These are phyloP conservation scores for Zaprionus ornatus DNA, from an alignment of 1,140 invertebrate species.

Conservation along the genomic window DNA sequence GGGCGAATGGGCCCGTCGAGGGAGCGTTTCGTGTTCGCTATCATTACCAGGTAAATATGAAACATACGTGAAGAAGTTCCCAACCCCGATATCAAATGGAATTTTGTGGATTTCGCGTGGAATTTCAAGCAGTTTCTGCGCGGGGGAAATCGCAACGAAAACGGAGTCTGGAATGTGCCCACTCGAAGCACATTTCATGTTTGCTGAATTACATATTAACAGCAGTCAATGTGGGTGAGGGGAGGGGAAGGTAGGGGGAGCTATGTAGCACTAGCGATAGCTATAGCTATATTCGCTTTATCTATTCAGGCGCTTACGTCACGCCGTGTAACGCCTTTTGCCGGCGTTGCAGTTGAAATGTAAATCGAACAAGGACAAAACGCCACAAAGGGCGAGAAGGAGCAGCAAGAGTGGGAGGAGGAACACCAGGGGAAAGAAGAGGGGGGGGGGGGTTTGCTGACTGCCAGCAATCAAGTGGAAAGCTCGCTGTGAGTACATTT, in stretches of 20 bases:
- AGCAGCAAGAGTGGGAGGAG: not conserved
- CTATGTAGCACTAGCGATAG: conserved; percentile 5
- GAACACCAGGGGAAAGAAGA: too few species aligned
- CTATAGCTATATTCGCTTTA: conserved; percentile 30
- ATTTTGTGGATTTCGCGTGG: not conserved
- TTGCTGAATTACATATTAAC: conserved; percentile 40
- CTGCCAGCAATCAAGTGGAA: conserved; percentile 75
- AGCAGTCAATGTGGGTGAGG: not conserved
- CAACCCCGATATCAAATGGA: not conserved
- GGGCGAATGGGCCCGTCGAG: conserved; percentile 1
- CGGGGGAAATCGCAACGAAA: conserved; percentile 2
- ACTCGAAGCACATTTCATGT: conserved; percentile 24
- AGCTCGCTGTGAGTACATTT: conserved; percentile 76
- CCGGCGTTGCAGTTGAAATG: conserved; percentile 69
- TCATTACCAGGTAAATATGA: conserved; percentile 26
- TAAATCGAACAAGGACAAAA: conserved; percentile 76
- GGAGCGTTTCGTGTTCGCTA: conserved; percentile 20
- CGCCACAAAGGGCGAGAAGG: not conserved
- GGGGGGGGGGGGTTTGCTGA: conserved; percentile 6
- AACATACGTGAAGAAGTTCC: not conserved
- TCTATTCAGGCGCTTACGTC: conserved; percentile 61
- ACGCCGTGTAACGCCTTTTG: conserved; percentile 48
- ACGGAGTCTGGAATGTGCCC: not conserved
- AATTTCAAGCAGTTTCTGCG: not conserved
- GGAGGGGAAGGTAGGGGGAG: not conserved